These are phyloP conservation scores for Emydocephalus ijimae DNA, from an alignment of 2,113 vertebrate genomes.

Conservation along the genomic window DNA sequence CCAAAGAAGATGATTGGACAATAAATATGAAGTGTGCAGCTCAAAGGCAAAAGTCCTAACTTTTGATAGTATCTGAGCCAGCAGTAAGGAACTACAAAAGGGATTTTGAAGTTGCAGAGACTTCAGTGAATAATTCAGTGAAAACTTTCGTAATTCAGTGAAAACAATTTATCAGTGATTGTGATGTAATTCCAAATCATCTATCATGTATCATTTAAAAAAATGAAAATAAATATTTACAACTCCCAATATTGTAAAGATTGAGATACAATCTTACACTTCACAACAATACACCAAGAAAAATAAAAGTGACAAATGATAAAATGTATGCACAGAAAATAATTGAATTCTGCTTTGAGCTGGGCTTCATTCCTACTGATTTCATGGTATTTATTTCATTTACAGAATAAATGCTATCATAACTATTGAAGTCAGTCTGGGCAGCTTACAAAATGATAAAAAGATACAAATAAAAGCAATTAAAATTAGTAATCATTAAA, in stretches of 20 bases:
- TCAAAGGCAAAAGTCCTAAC: background rate
- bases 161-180: background rate
- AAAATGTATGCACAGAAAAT: background rate
- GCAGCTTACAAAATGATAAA: background rate
- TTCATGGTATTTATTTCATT: background rate
- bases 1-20: background rate
- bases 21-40: background rate
- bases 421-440: background rate
- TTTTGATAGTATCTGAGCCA: background rate
- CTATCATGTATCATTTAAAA: background rate
- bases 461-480: background rate
- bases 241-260: background rate
- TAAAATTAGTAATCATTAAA: background rate
- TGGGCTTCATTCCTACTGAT: background rate
- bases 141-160: background rate
- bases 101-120: background rate
- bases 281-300: background rate
- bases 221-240: background rate
- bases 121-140: background rate
- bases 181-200: background rate
- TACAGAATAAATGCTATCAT: background rate
- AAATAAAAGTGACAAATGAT: background rate
- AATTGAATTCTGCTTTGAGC: background rate
- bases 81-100: background rate
- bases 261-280: background rate